These are phyloP conservation scores for Psophia crepitans DNA, from an alignment of 2,113 vertebrate species.

Conservation along the genomic window DNA sequence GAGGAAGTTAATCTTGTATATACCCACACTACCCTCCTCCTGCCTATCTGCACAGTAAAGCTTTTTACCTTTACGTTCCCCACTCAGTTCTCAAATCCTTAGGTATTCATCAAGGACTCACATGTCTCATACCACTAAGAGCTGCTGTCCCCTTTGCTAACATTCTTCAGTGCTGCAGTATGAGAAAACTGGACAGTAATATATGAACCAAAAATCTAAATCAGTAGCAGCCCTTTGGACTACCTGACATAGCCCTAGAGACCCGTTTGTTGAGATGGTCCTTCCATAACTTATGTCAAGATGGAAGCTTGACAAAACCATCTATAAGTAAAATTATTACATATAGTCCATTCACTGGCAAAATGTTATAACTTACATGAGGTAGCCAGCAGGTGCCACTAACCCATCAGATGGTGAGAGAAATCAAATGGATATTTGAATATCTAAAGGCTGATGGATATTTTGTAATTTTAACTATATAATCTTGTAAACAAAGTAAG, in stretches of 20 bases:
- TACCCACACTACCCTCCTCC: neutral
- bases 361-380: neutral
- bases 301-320: neutral
- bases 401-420: neutral
- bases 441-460: neutral
- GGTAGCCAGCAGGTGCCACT: neutral
- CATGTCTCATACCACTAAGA: neutral
- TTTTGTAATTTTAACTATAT: neutral
- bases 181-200: neutral
- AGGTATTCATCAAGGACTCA: neutral
- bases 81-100: neutral
- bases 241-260: neutral
- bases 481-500: neutral
- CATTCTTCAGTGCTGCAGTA: neutral
- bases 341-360: neutral
- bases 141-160: neutral
- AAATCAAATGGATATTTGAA: neutral
- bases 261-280: neutral
- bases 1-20: neutral
- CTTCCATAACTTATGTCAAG: neutral
- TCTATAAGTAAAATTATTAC: neutral
- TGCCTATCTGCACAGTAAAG: neutral
- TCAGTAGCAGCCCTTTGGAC: neutral
- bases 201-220: neutral
- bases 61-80: neutral